phyloP scores from a whole-genome alignment of 1,140 invertebrate species.

The Lucilia sericata region DNA sequence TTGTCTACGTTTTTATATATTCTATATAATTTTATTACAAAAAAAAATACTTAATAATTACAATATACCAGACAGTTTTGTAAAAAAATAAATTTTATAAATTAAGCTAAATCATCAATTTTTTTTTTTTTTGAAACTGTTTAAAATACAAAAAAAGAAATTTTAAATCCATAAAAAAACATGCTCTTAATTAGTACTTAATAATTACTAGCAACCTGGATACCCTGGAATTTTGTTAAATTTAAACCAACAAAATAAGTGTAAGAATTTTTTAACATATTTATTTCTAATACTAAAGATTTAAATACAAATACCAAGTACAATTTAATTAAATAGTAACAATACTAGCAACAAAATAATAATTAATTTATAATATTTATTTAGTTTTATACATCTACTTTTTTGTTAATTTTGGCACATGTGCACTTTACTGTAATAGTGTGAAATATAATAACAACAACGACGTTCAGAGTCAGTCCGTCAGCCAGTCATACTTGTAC shows the following conservation, averaged over 20 bases:
- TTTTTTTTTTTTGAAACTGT: too few relatives aligned
- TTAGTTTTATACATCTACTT: background rate
- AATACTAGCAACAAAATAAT: background rate
- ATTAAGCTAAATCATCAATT: background rate
- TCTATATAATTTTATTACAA: background rate
- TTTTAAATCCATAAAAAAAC: too few relatives aligned
- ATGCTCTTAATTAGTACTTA: background rate
- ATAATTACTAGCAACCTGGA: background rate
- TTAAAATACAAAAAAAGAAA: too few relatives aligned
- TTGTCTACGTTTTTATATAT: background rate
- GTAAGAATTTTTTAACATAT: background rate
- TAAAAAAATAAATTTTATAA: too few relatives aligned
- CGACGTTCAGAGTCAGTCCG: too few relatives aligned
- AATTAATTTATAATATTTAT: background rate
- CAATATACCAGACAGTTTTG: background rate
- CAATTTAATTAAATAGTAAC: slow-evolving; percentile 3
- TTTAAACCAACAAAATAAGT: too few relatives aligned
- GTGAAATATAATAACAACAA: background rate
- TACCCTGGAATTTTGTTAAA: background rate
- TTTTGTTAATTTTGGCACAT: slow-evolving; percentile 10
- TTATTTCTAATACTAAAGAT: background rate
- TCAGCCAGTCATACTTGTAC: too few relatives aligned
- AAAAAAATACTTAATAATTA: background rate
- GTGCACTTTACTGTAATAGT: background rate
- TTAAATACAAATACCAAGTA: background rate